These are phyloP conservation scores for Ranitomeya imitator DNA, from an alignment of 2,113 vertebrate genomes.

Conservation along the genomic window DNA sequence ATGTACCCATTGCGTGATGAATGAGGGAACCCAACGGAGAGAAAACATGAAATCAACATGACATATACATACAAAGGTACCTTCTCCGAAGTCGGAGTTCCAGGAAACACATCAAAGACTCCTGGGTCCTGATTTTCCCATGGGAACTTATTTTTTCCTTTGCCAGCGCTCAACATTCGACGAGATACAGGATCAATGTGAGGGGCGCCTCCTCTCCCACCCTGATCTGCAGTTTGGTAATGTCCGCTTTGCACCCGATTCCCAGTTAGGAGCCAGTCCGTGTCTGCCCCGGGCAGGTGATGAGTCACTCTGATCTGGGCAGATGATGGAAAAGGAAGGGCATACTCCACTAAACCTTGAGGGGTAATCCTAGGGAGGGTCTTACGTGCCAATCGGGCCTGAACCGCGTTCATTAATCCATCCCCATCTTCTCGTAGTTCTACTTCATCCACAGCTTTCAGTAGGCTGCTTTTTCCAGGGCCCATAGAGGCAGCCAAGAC, in stretches of 20 bases:
- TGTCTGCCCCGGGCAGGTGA: constrained; percentile 74
- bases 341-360: constrained; percentile 81
- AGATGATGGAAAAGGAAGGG: constrained; percentile 74
- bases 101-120: constrained; percentile 62
- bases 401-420: constrained; percentile 80
- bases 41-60: constrained; percentile 7
- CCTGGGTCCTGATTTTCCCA: constrained; percentile 80
- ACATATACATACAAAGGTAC: constrained; percentile 67
- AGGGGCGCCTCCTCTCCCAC: constrained; percentile 64
- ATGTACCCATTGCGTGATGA: constrained; percentile 18
- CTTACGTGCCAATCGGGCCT: constrained; percentile 82
- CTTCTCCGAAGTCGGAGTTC: constrained; percentile 71
- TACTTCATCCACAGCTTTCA: constrained; percentile 81
- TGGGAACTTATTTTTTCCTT: constrained; percentile 88
- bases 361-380: constrained; percentile 75
- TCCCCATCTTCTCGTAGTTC: constrained; percentile 79
- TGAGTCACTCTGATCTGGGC: constrained; percentile 63
- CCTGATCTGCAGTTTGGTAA: constrained; percentile 67
- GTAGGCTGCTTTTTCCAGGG: constrained; percentile 71
- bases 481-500: constrained; percentile 78
- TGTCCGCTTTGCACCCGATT: constrained; percentile 77
- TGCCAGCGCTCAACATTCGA: constrained; percentile 85
- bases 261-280: constrained; percentile 84
- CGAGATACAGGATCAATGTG: constrained; percentile 67
- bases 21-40: constrained; percentile 18